Conservation (phyloP, 1,140 invertebrate genomes). For the Sweltsa coloradensis region DNA sequence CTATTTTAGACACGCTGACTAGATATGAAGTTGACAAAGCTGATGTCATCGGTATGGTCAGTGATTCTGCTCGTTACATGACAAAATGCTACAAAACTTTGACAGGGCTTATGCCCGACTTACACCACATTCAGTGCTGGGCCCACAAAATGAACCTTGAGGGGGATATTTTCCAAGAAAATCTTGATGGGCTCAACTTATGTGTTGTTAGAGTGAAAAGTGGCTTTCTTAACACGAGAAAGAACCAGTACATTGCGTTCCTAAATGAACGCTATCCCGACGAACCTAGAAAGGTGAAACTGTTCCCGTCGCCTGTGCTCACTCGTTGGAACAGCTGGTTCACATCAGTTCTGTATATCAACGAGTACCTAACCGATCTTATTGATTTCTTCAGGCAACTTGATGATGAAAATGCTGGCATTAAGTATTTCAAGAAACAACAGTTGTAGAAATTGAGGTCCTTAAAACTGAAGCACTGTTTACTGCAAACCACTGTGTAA, state of each 20-base stretch:
- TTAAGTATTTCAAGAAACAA: too few relatives aligned
- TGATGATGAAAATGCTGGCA: too few relatives aligned
- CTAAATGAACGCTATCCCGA: slow-evolving; percentile 7
- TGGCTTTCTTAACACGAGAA: slow-evolving; percentile 7
- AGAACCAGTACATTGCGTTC: slow-evolving; percentile 4
- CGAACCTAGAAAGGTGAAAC: not conserved
- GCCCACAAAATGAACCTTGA: slow-evolving; percentile 9
- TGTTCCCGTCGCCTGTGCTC: slow-evolving; percentile 5
- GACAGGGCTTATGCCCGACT: slow-evolving; percentile 2
- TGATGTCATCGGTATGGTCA: slow-evolving; percentile 2
- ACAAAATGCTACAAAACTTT: slow-evolving; percentile 3
- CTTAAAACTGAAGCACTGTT: too few relatives aligned
- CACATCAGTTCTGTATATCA: not conserved
- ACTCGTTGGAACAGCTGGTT: slow-evolving; percentile 10
- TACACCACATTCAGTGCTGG: slow-evolving; percentile 7
- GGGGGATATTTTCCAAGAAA: not conserved
- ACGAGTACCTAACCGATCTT: slow-evolving; percentile 1
- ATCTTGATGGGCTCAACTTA: slow-evolving; percentile 3
- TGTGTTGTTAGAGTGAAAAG: slow-evolving; percentile 1
- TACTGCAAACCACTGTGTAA: too few relatives aligned
- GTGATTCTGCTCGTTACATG: slow-evolving; percentile 6
- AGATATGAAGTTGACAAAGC: slow-evolving; percentile 5
- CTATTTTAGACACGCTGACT: not conserved
- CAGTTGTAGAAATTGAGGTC: too few relatives aligned
- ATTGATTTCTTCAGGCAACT: not conserved